Percentiles rank a stretch among this genome's conserved stretches.
Conservation (phyloP, 2,888 invertebrate species). For the Ommatoiulus sabulosus region DNA sequence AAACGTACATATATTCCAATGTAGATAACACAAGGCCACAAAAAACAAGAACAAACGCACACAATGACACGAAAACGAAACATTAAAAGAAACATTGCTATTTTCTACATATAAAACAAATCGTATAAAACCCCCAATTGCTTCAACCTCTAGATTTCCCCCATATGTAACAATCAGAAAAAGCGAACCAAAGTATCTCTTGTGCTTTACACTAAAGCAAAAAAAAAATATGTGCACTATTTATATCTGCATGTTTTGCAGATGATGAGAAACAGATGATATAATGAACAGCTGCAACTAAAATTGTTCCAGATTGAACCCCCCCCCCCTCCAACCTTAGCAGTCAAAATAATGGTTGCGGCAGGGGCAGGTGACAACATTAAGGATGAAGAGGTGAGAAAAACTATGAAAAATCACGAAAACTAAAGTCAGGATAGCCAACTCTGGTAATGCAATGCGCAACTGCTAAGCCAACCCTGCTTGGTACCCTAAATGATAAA, state of each 20-base stretch:
- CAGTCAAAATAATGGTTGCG: too few relatives aligned
- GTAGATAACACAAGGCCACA: not conserved
- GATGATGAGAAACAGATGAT: not conserved
- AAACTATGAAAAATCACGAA: not conserved
- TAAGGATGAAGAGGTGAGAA: too few relatives aligned
- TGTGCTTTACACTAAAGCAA: not conserved
- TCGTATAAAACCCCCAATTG: not conserved
- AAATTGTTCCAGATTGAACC: too few relatives aligned
- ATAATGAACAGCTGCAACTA: not conserved
- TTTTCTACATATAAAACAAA: constrained; percentile 27
- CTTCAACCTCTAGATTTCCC: constrained; percentile 4
- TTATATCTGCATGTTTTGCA: not conserved
- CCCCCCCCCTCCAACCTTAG: too few relatives aligned
- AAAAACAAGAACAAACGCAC: not conserved
- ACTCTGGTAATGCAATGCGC: not conserved
- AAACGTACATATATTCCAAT: constrained; percentile 10
- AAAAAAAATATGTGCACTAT: not conserved
- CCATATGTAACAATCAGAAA: not conserved
- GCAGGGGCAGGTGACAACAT: too few relatives aligned
- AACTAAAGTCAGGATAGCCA: too few relatives aligned
- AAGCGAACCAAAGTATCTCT: not conserved
- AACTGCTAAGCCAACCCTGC: not conserved
- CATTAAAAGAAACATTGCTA: not conserved
- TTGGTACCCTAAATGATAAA: too few relatives aligned
- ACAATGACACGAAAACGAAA: not conserved